phyloP scores from a whole-genome alignment of 2,113 vertebrate species.

The Sula dactylatra region DNA sequence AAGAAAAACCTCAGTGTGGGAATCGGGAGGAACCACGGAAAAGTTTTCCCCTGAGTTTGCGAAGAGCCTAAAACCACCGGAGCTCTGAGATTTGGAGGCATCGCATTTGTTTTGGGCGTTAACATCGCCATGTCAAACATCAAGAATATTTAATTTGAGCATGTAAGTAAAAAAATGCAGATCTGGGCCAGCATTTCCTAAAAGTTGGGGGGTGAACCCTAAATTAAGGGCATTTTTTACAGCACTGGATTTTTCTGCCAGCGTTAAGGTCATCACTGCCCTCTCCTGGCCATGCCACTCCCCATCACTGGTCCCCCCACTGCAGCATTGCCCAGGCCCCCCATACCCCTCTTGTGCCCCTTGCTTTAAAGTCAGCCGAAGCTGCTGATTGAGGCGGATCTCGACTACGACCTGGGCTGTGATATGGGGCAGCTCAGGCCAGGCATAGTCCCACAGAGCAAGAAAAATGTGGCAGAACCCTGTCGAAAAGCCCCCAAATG shows the following conservation, averaged over 20 bases:
- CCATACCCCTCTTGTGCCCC: fast-evolving
- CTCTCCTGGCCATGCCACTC: background rate
- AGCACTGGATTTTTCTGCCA: background rate
- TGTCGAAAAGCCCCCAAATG: background rate
- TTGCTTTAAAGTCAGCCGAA: background rate
- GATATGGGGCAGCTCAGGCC: background rate
- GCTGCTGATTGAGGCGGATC: background rate
- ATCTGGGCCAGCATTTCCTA: background rate
- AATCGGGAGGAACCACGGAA: background rate
- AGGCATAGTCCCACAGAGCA: background rate
- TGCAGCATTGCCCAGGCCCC: background rate
- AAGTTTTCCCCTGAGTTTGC: background rate
- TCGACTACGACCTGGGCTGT: background rate
- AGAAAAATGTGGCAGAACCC: background rate
- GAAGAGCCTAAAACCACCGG: background rate
- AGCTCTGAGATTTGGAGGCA: background rate
- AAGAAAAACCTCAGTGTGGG: background rate
- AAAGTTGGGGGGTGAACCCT: too few relatives aligned
- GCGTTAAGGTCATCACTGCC: background rate
- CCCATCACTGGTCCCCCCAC: background rate
- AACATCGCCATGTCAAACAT: fast-evolving
- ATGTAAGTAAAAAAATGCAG: fast-evolving
- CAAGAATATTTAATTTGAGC: background rate
- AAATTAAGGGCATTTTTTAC: background rate
- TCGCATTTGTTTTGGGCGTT: fast-evolving